phyloP scores from a whole-genome alignment of 2,888 invertebrate genomes.

The Watsonalla binaria region DNA sequence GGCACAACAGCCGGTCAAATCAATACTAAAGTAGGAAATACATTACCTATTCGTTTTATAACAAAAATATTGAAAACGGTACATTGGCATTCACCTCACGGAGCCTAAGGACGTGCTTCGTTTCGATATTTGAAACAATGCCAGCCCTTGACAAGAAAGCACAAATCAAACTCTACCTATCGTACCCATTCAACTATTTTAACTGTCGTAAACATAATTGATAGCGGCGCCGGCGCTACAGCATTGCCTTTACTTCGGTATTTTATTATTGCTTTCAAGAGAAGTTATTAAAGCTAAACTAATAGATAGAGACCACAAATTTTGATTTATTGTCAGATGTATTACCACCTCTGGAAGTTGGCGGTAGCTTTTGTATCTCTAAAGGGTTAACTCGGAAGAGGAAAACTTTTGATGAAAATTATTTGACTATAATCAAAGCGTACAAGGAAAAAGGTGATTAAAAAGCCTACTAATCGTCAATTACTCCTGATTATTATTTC shows the following conservation, averaged over 20 bases:
- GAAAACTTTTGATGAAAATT: no score
- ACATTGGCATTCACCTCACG: conserved; percentile 58
- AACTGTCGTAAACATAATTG: conserved; percentile 44
- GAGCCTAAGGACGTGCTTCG: conserved; percentile 54
- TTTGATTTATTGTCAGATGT: conserved; percentile 12
- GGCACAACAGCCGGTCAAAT: conserved; percentile 16
- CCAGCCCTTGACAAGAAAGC: conserved; percentile 58
- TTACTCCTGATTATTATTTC: no score
- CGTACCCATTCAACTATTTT: conserved; percentile 44
- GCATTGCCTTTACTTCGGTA: conserved; percentile 25
- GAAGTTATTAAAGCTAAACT: conserved; percentile 28
- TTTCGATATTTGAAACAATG: conserved; percentile 68
- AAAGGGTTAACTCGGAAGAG: background rate
- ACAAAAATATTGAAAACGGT: conserved; percentile 63
- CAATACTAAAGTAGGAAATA: conserved; percentile 36
- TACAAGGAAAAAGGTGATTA: no score
- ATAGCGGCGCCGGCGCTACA: conserved; percentile 18
- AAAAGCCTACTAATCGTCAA: no score
- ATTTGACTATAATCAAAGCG: no score
- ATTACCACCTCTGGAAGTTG: background rate
- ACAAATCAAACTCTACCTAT: conserved; percentile 56
- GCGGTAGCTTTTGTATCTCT: background rate
- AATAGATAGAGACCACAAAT: conserved; percentile 39
- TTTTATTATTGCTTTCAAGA: conserved; percentile 41
- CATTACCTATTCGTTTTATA: conserved; percentile 43